A percentile compares a stretch with the other conserved stretches of the same genome.
These are phyloP conservation scores for Chorisops tibialis DNA, from an alignment of 2,888 invertebrate genomes.

Conservation along the genomic window DNA sequence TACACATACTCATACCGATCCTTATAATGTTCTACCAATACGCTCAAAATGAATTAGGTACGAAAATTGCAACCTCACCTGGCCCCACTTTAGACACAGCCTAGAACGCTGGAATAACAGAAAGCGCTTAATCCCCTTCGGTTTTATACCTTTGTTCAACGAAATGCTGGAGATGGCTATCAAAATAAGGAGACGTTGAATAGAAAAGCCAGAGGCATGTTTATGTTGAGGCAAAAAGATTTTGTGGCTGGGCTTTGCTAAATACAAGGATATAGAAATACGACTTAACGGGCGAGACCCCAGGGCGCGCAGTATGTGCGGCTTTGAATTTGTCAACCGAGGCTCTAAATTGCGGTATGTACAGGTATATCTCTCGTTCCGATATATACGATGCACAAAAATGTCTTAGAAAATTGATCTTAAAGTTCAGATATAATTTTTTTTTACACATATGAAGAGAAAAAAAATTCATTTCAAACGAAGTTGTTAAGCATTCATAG, in stretches of 20 bases:
- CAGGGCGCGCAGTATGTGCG: slow-evolving; percentile 5
- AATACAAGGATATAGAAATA: not conserved
- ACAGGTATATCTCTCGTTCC: not conserved
- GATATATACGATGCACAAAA: not conserved
- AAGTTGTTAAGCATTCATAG: not conserved
- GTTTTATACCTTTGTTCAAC: slow-evolving; percentile 8
- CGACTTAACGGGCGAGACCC: no score
- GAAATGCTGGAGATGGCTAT: slow-evolving; percentile 21
- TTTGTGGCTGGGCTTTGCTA: slow-evolving; percentile 6
- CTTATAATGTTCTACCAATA: not conserved
- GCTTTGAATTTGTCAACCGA: slow-evolving; percentile 20
- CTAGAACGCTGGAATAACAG: slow-evolving; percentile 21
- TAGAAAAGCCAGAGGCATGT: slow-evolving; percentile 23
- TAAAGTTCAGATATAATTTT: not conserved
- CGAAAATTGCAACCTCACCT: slow-evolving; percentile 18
- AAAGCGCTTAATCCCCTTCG: slow-evolving; percentile 20
- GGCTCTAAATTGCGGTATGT: slow-evolving; percentile 1
- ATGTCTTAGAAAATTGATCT: slow-evolving; percentile 9
- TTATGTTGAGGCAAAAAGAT: slow-evolving; percentile 22
- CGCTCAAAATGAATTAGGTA: slow-evolving; percentile 16
- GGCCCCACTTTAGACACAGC: slow-evolving; percentile 17
- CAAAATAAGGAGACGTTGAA: slow-evolving; percentile 24
- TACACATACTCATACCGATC: not conserved
- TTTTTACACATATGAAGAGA: no score
- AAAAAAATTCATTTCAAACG: no score